Base-by-base conservation (phyloP, 2,888 invertebrate genomes). In the Clostera curtula region DNA sequence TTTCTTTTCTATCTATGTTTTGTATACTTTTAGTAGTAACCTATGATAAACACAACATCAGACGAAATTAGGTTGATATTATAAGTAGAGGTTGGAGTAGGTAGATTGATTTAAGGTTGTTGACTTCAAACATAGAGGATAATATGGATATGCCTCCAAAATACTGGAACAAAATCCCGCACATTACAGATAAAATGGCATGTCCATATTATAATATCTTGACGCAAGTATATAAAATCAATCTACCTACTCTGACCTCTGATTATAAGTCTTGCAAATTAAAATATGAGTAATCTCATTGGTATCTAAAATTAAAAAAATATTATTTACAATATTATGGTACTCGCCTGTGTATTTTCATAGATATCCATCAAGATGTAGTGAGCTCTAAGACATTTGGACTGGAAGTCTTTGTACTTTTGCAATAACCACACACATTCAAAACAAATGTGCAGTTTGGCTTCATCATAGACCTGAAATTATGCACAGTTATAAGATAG, bases 331-430 rank as follows among this genome's bases (percentile, higher is more conserved):
- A 8, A 8, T 17, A 5, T n/a, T 5, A 10, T n/a, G 6, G 4
- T 14, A 22, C 21, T 17, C 19, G 31, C 38, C 31, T 32, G 19
- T n/a, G 17, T n/a, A 10, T 18, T 18, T 12, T 24, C 12, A 14
- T 25, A 8, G 4, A 34, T 8, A 13, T 21, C 7, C n/a, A 23
- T 26, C 6, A 42, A 16, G 19, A 40, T 11, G n/a, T 27, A 25
- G 15, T 41, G 29, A 4, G 44, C 40, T 27, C 21, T 32, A 3
- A 13, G 9, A 20, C 43, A 49, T 37, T 41, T 42, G 10, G 10
- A 19, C 14, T 31, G 30, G 17, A 50, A 53, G 12, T 40, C 29
- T 19, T 35, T 29, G 35, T 31, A 42, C 20, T 46, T 49, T 4
- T 20, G 7, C 5, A 53, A 11, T 4, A 43, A 17, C 4, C 31